Base-by-base conservation (phyloP, 2,113 vertebrate genomes). In the Chionis minor region DNA sequence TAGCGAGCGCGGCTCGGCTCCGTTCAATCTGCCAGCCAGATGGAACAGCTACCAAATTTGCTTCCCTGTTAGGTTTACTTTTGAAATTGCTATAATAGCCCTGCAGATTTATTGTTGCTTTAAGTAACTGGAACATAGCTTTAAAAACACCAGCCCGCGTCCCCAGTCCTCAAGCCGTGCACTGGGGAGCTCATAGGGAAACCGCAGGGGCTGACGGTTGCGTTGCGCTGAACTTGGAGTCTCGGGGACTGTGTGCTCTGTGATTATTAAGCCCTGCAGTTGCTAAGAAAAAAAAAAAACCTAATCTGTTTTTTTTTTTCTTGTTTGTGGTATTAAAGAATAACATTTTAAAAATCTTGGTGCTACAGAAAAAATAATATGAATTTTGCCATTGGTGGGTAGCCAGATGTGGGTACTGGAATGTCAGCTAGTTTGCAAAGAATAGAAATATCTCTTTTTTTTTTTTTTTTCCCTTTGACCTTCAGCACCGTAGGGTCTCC, bases 141-240 rank as follows among this genome's bases (percentile, higher is more conserved):
- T 52, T 20, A 20, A 35, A 67, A 62, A 6, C 49, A 42, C 4
- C 51, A 66, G 23, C 13, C 9, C 2, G 0, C 0, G 3, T 32
- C 6, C 5, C 51, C 30, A 11, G 32, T 30, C 30, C 23, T 82
- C 13, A 6, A 12, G 62, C 12, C 0, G 0, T 12, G 65, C 45
- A 3, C 42, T 13, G 74, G 58, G 81, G 17, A 35, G 77, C 33
- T 33, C 1, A 49, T 1, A 5, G 69, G 45, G 63, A 42, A 45
- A 14, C 28, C 18, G 42, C 28, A 27, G 66, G 65, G 58, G 62
- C 55, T 71, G 79, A 4, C 22, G 82, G 16, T 20, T 81, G 47
- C 5, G 1, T 38, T 55, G 70, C 0, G 3, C 20, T 58, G 62
- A 65, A 9, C 23, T 40, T 22, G 3, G 49, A 26, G 47, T 35